These are phyloP conservation scores for Schlechtendalia chinensis DNA, from an alignment of 1,140 invertebrate species.

Conservation along the genomic window DNA sequence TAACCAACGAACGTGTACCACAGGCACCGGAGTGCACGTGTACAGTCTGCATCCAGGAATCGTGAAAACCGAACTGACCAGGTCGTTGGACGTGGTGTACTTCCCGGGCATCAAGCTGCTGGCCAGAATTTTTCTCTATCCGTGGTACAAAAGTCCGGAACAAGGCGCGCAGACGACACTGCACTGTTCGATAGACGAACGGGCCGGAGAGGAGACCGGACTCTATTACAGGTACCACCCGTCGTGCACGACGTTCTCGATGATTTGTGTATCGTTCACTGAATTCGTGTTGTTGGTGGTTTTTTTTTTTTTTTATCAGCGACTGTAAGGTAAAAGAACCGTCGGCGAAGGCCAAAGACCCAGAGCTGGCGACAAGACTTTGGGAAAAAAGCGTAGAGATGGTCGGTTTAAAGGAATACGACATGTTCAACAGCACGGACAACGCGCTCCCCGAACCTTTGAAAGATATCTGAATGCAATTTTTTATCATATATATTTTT, in stretches of 20 bases:
- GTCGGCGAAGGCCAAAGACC: conserved; percentile 59
- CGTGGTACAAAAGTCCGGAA: conserved; percentile 63
- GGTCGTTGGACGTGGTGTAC: conserved; percentile 63
- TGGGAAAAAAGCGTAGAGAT: conserved; percentile 58
- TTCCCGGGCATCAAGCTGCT: conserved; percentile 57
- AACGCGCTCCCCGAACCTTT: conserved; percentile 11
- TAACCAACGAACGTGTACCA: too few species aligned
- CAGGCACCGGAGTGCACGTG: conserved; percentile 61
- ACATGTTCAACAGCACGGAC: conserved; percentile 44
- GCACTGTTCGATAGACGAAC: conserved; percentile 72
- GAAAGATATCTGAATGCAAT: neutral
- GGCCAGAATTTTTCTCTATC: conserved; percentile 53
- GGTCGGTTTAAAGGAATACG: conserved; percentile 51
- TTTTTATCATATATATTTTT: too few species aligned
- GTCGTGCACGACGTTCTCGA: too few species aligned
- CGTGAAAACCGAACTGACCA: conserved; percentile 71
- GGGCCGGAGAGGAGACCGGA: conserved; percentile 65
- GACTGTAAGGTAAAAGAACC: conserved; percentile 62
- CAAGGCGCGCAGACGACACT: conserved; percentile 78
- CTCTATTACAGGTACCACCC: conserved; percentile 65
- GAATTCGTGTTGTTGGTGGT: too few species aligned
- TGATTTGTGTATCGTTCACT: too few species aligned
- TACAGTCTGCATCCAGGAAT: conserved; percentile 73
- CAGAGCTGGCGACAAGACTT: conserved; percentile 60
- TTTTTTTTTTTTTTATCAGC: conserved; percentile 57